Conservation (phyloP, 2,113 vertebrate species). For the Pterocles orientalis region DNA sequence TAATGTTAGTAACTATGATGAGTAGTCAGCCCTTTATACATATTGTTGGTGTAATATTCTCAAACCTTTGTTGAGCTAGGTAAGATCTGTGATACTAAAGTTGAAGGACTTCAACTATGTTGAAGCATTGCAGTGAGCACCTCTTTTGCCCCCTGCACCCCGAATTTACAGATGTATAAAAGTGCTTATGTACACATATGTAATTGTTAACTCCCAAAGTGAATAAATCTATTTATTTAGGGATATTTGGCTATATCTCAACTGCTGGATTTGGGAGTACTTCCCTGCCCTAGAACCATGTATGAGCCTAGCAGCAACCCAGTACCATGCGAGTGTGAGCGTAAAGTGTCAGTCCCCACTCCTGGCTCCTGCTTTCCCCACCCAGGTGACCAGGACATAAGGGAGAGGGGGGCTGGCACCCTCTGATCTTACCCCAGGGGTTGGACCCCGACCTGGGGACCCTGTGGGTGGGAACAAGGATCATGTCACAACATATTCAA, state of each 20-base stretch:
- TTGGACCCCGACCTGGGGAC: neutral
- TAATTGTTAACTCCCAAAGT: neutral
- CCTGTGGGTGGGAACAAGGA: neutral
- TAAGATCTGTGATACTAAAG: neutral
- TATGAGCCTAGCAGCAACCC: neutral
- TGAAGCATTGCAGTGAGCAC: neutral
- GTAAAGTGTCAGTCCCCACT: fast-evolving
- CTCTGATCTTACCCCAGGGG: neutral
- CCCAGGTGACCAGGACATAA: neutral
- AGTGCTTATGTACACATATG: neutral
- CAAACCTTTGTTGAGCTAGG: neutral
- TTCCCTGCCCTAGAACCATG: neutral
- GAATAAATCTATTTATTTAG: neutral
- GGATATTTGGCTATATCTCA: neutral
- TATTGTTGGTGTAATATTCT: neutral
- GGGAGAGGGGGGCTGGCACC: fast-evolving
- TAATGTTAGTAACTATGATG: neutral
- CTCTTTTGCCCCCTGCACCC: fast-evolving
- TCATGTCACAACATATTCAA: neutral
- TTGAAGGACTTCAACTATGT: neutral
- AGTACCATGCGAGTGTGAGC: fast-evolving
- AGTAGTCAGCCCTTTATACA: neutral
- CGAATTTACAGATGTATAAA: neutral
- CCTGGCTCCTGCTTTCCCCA: neutral
- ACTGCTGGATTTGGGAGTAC: neutral